These are phyloP conservation scores for Drosophila limbata DNA, from an alignment of 2,888 invertebrate species.

Conservation along the genomic window DNA sequence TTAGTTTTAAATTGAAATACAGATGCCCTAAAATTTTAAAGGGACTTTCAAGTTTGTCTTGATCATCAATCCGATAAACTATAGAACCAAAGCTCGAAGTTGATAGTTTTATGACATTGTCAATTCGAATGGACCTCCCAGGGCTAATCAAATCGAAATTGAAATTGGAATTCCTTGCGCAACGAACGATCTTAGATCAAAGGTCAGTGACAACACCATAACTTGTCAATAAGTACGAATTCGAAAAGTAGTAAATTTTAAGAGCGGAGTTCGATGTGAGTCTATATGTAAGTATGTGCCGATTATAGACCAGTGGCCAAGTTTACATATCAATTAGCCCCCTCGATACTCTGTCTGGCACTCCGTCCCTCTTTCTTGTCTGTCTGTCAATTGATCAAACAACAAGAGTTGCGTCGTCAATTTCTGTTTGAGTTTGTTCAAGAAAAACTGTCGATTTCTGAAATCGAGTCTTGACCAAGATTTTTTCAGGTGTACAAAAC, in stretches of 20 bases:
- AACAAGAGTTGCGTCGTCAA: conserved; percentile 8
- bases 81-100: neutral
- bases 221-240: conserved; percentile 6
- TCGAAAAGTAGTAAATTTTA: conserved; percentile 18
- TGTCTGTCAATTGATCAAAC: conserved; percentile 15
- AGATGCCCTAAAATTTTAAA: neutral
- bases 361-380: neutral
- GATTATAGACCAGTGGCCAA: conserved; percentile 43
- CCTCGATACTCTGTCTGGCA: neutral
- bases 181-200: conserved; percentile 42
- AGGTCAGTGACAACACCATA: conserved; percentile 45
- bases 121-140: conserved; percentile 37
- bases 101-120: neutral
- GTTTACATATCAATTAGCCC: conserved; percentile 72
- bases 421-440: conserved; percentile 36
- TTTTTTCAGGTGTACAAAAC: neutral
- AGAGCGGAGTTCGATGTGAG: neutral
- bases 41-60: neutral
- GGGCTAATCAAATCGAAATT: conserved; percentile 36
- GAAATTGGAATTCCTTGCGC: conserved; percentile 60
- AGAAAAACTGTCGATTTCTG: conserved; percentile 29
- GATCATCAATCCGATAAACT: conserved; percentile 5
- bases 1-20: neutral
- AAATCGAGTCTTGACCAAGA: conserved; percentile 21
- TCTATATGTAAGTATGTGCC: conserved; percentile 28